Percentiles rank a stretch among this genome's conserved stretches.
These are phyloP conservation scores for Euwallacea fornicatus DNA, from an alignment of 1,140 invertebrate species.

Conservation along the genomic window DNA sequence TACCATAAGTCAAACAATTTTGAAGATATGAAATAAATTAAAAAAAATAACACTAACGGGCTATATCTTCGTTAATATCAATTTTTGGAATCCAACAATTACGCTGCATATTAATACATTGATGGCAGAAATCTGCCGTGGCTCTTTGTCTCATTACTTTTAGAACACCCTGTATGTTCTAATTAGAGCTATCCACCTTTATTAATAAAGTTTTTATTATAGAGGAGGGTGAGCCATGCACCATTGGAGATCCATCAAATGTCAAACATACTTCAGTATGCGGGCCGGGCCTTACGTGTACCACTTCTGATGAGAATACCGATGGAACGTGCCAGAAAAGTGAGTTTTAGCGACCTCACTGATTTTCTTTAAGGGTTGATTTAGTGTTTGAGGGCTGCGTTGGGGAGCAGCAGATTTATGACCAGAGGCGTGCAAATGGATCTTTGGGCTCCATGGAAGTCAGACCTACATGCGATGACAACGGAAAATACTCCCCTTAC, in stretches of 20 bases:
- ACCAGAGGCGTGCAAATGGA: conserved; percentile 46
- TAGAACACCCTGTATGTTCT: no score
- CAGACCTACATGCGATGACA: conserved; percentile 59
- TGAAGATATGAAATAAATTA: no score
- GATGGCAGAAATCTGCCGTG: no score
- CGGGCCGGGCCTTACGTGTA: conserved; percentile 53
- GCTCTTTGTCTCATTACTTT: no score
- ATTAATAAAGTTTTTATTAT: conserved; percentile 19
- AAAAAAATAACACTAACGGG: no score
- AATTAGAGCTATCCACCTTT: no score
- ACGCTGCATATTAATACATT: no score
- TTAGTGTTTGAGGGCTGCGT: conserved; percentile 40
- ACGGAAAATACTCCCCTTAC: conserved; percentile 57
- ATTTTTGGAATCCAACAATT: no score
- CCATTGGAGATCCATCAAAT: conserved; percentile 48
- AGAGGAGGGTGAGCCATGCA: conserved; percentile 51
- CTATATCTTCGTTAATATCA: no score
- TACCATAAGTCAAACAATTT: no score
- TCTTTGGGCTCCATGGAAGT: conserved; percentile 50
- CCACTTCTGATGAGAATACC: conserved; percentile 8
- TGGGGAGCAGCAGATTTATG: conserved; percentile 48
- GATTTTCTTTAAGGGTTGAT: conserved; percentile 41
- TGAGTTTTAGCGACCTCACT: conserved; percentile 23
- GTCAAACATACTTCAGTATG: conserved; percentile 50
- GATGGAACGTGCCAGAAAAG: conserved; percentile 42